These are phyloP conservation scores for Tokudaia tokunoshimensis DNA, from an alignment of 2,797 vertebrate species.

Conservation along the genomic window DNA sequence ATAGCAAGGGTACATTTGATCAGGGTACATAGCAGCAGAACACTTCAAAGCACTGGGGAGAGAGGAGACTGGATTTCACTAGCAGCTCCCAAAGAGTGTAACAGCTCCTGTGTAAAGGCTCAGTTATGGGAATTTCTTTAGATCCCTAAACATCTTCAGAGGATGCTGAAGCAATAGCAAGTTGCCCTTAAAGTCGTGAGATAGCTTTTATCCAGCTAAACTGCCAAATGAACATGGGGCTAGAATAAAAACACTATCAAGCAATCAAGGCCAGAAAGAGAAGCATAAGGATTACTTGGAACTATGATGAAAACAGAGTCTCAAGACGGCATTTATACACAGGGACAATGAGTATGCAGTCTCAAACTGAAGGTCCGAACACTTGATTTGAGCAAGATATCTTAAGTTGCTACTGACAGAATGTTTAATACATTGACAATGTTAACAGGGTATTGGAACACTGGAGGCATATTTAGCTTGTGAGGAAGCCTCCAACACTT, in stretches of 20 bases:
- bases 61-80: neutral
- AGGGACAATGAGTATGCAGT: neutral
- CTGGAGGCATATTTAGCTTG: neutral
- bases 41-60: neutral
- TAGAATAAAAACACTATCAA: constrained; percentile 51
- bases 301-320: neutral
- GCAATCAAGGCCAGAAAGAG: neutral
- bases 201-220: neutral
- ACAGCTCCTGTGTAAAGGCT: neutral
- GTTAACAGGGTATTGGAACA: neutral
- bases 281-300: neutral
- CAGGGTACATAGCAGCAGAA: neutral
- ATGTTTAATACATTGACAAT: neutral
- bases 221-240: neutral
- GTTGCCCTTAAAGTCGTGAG: neutral
- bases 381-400: neutral
- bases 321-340: neutral
- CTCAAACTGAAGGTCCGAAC: neutral
- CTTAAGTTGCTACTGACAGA: neutral
- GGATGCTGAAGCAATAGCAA: neutral
- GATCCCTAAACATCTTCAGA: neutral
- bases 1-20: neutral
- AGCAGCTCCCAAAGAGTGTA: neutral
- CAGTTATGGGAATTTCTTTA: neutral
- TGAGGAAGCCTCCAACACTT: neutral